Percentiles rank a stretch among this genome's conserved stretches.
Conservation (phyloP, 2,113 vertebrate genomes). For the Stegostoma tigrinum region DNA sequence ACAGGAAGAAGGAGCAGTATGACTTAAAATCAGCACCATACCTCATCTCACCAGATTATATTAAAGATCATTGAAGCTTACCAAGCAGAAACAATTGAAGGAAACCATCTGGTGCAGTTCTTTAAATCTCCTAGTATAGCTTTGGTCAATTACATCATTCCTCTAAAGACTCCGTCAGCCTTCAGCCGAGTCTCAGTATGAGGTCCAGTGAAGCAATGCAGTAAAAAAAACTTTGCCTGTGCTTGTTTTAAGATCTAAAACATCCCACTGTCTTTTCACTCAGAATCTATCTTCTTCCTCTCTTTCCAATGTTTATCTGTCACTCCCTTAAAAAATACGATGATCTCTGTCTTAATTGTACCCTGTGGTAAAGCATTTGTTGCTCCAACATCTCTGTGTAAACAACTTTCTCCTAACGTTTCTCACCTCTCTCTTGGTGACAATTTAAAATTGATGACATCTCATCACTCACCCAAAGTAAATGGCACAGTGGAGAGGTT, state of each 20-base stretch:
- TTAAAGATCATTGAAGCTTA: background rate
- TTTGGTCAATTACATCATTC: background rate
- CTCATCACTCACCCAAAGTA: background rate
- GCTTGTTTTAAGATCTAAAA: background rate
- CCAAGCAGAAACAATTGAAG: background rate
- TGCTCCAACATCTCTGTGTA: conserved; percentile 9
- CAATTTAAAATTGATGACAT: background rate
- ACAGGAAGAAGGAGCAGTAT: too few relatives aligned
- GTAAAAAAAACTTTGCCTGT: background rate
- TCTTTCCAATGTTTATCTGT: background rate
- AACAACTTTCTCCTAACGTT: background rate
- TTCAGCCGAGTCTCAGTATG: background rate
- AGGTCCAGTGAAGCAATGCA: background rate
- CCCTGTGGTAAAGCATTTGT: background rate
- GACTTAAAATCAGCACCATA: background rate
- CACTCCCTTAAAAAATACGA: background rate
- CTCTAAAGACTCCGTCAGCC: background rate
- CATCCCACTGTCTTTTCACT: background rate
- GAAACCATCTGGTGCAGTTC: background rate
- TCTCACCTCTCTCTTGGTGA: background rate
- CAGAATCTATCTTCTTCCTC: background rate
- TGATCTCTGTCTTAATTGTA: background rate
- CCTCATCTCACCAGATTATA: background rate
- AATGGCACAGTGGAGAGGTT: background rate
- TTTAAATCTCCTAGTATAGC: background rate